Evolutionary conservation across 1,140 invertebrate species (phyloP), one percentile per base, ranked within the genome.

Genomic region (Bombus haemorrhoidalis): DNA sequence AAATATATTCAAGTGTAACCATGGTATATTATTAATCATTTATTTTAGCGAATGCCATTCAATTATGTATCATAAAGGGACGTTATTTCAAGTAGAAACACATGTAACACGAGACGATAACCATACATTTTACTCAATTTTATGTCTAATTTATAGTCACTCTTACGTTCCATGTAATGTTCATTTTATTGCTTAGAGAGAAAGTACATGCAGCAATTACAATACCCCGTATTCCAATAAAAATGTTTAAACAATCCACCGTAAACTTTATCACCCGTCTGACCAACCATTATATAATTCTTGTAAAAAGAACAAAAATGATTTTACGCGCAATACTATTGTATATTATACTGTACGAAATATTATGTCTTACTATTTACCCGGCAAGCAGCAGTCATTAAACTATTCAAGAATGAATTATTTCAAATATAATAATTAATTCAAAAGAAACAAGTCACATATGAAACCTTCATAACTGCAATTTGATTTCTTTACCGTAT

Each of bases 71-170:
- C 22, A 72, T n/a, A 72, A 18, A 72, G 4, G 37, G 5, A 13
- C 28, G 34, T 72, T 72, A 41, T 41, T 28, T n/a, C 39, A 15
- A 53, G 47, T 53, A 53, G 39, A n/a, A 18, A 43, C 6, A 43
- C 71, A 4, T 73, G 28, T 43, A 43, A 73, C 37, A 8, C 37
- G 69, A 47, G 43, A 43, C 32, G n/a, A 43, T 18, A 32, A n/a
- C 15, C 41, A 43, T 43, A 43, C 71, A 43, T 32, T 73, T n/a
- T 32, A 43, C 8, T 43, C 25, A 32, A 73, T n/a, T 43, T 73
- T 47, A 43, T 32, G 71, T n/a, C 8, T 43, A 73, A 73, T 73
- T 73, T 73, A 73, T 73, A 43, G 39, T 73, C 71, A 73, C 39
- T 73, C n/a, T 73, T 43, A 18, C 39, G 41, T 43, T 73, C 39